Conservation (phyloP, 2,888 invertebrate species). For the Caenorhabditis sp. region DNA sequence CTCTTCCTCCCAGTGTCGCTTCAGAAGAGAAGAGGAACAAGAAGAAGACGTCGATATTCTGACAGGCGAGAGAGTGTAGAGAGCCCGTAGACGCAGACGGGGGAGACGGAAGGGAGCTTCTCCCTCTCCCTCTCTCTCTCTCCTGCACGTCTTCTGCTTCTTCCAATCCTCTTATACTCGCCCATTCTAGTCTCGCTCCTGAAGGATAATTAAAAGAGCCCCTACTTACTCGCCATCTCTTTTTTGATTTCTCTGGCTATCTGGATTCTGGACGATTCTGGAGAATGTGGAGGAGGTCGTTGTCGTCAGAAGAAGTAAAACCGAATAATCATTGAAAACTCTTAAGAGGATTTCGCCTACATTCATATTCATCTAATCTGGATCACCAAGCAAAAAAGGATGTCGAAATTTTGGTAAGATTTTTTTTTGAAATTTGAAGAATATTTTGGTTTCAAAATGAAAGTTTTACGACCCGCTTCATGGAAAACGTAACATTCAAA, state of each 20-base stretch:
- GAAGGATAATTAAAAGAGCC: constrained; percentile 36
- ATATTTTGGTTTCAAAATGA: too few relatives aligned
- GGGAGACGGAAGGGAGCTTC: not conserved
- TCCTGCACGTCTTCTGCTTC: not conserved
- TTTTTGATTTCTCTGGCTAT: not conserved
- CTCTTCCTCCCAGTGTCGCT: too few relatives aligned
- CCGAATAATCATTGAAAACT: too few relatives aligned
- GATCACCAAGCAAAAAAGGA: too few relatives aligned
- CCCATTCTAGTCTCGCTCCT: not conserved
- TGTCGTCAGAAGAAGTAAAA: too few relatives aligned
- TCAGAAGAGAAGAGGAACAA: not conserved
- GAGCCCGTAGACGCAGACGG: not conserved
- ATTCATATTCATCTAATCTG: too few relatives aligned
- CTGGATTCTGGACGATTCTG: not conserved
- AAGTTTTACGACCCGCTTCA: too few relatives aligned
- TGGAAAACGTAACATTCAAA: too few relatives aligned
- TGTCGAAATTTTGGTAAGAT: too few relatives aligned
- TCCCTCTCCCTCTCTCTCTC: not conserved
- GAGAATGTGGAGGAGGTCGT: not conserved
- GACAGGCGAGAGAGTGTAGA: not conserved
- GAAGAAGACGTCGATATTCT: constrained; percentile 25
- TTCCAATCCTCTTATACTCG: not conserved
- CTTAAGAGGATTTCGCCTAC: too few relatives aligned
- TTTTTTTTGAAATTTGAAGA: too few relatives aligned
- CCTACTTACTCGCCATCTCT: not conserved